Conservation (phyloP, 1,140 invertebrate species). For the Drosophila lacteicornis region DNA sequence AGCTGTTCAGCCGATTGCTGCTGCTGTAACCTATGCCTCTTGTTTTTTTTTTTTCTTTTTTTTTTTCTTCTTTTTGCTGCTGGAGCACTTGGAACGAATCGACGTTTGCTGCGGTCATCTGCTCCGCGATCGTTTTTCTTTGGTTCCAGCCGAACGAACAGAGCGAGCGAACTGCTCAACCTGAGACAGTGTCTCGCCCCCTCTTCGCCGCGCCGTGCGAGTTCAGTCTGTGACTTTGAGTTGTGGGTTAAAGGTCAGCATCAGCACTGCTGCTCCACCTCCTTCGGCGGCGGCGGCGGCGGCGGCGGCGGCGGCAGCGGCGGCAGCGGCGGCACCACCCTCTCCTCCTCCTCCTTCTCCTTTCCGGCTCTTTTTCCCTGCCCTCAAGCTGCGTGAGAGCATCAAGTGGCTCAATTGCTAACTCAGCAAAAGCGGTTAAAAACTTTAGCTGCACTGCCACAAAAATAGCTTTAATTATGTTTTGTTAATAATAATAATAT, state of each 20-base stretch:
- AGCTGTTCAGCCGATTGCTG: slow-evolving; percentile 12
- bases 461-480: neutral
- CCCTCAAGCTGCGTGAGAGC: slow-evolving; percentile 62
- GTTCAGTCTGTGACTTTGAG: slow-evolving; percentile 27
- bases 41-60: slow-evolving; percentile 4
- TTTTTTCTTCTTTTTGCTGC: slow-evolving; percentile 26
- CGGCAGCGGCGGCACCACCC: slow-evolving; percentile 17
- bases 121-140: slow-evolving; percentile 76
- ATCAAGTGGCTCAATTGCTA: slow-evolving; percentile 77
- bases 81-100: slow-evolving; percentile 79
- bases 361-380: neutral
- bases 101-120: slow-evolving; percentile 82
- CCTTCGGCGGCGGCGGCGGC: slow-evolving; percentile 9
- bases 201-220: neutral
- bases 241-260: slow-evolving; percentile 76
- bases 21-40: slow-evolving; percentile 20
- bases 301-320: slow-evolving; percentile 13
- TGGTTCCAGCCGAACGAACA: slow-evolving; percentile 69
- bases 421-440: slow-evolving; percentile 26
- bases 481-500: neutral
- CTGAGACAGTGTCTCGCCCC: slow-evolving; percentile 8
- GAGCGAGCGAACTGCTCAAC: slow-evolving; percentile 13
- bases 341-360: neutral
- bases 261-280: slow-evolving; percentile 49
- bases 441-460: slow-evolving; percentile 20